Percentiles rank a stretch among this genome's conserved stretches.
These are phyloP conservation scores for Drosophila limbata DNA, from an alignment of 2,888 invertebrate genomes.

Conservation along the genomic window DNA sequence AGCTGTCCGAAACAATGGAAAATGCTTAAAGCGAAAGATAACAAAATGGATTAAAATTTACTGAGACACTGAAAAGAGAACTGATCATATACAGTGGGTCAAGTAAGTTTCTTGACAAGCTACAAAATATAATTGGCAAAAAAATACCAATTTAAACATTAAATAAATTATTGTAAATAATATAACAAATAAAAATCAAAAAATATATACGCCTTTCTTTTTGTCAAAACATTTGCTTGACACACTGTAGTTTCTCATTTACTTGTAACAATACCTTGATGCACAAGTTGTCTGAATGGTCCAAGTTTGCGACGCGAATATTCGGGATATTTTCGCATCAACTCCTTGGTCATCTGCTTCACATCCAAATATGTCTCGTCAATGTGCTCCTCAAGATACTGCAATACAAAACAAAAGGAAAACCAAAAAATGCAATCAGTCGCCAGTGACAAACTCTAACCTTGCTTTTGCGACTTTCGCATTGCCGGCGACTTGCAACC, in stretches of 20 bases:
- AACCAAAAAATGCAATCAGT: conserved; percentile 18
- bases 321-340: conserved; percentile 91
- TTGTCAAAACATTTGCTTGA: background rate
- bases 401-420: background rate
- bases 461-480: conserved; percentile 55
- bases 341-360: conserved; percentile 92
- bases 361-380: conserved; percentile 93
- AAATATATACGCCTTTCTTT: background rate
- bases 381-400: conserved; percentile 92
- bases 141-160: background rate
- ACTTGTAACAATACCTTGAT: conserved; percentile 86
- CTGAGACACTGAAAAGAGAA: background rate
- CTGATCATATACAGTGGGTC: background rate
- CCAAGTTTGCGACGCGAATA: conserved; percentile 92
- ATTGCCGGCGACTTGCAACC: conserved; percentile 49
- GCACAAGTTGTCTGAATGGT: conserved; percentile 92
- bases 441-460: conserved; percentile 50
- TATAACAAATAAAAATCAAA: too few species aligned
- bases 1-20: conserved; percentile 89
- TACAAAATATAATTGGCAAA: background rate
- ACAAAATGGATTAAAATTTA: background rate
- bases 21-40: conserved; percentile 86
- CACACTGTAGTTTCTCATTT: conserved; percentile 22
- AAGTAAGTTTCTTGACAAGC: background rate
- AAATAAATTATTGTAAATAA: too few species aligned